Evolutionary conservation across 1,140 invertebrate genomes (phyloP).

Genomic region (Hirudo medicinalis): DNA sequence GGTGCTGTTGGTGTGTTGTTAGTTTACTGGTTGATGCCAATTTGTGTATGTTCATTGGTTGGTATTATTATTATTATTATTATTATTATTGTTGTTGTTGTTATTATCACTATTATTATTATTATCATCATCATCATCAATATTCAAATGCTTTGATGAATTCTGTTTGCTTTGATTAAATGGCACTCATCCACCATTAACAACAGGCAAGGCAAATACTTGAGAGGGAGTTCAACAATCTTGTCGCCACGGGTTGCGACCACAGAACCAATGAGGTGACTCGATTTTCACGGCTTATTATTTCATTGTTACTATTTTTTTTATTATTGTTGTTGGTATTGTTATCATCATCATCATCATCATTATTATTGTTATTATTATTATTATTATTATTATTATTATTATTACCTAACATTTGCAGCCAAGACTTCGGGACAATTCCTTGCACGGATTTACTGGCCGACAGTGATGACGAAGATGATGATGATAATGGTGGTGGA

Average conservation of each 20-base stretch:
- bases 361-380: too few species aligned
- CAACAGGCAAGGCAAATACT: conserved; percentile 48
- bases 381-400: conserved; percentile 9
- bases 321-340: not conserved
- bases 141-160: too few species aligned
- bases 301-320: not conserved
- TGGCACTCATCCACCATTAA: not conserved
- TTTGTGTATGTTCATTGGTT: too few species aligned
- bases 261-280: conserved; percentile 44
- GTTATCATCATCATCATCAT: not conserved
- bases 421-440: conserved; percentile 13
- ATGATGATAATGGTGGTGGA: not conserved
- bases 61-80: too few species aligned
- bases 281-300: not conserved
- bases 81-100: too few species aligned
- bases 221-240: conserved; percentile 75
- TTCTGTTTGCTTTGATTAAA: too few species aligned
- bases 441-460: conserved; percentile 21
- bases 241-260: conserved; percentile 67
- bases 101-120: too few species aligned
- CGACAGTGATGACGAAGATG: conserved; percentile 10
- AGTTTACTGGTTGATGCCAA: too few species aligned
- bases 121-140: too few species aligned
- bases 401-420: conserved; percentile 21
- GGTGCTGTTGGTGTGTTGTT: too few species aligned